phyloP scores from a whole-genome alignment of 2,113 vertebrate species.

The Pterocles burchelli region DNA sequence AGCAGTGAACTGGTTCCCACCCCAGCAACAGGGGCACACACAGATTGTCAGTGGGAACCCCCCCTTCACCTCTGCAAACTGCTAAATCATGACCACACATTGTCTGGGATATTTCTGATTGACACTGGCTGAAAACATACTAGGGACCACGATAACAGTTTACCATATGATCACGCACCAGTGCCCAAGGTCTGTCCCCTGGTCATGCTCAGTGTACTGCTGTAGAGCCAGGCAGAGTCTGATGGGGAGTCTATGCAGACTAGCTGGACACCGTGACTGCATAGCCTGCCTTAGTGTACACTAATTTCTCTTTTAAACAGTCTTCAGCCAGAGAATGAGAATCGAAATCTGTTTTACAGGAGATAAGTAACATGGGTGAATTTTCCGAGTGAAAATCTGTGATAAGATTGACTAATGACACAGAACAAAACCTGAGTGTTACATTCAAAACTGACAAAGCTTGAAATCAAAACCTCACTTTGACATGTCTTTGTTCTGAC shows the following conservation, averaged over 20 bases:
- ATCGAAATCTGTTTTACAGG: background rate
- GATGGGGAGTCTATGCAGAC: background rate
- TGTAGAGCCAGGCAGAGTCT: background rate
- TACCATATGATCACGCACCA: background rate
- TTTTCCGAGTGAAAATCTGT: background rate
- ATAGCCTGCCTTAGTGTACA: background rate
- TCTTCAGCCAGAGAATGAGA: background rate
- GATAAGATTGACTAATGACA: constrained; percentile 26
- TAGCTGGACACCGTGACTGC: background rate
- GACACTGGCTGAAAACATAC: background rate
- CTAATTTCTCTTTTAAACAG: background rate
- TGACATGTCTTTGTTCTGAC: constrained; percentile 7
- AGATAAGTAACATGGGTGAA: background rate
- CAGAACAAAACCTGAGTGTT: constrained; percentile 9
- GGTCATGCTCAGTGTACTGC: background rate
- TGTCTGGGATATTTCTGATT: background rate
- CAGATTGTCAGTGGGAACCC: background rate
- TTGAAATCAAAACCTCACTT: constrained; percentile 32
- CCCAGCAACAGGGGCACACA: fast-evolving
- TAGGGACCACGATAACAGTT: background rate
- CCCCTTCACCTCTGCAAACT: background rate
- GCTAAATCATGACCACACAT: background rate
- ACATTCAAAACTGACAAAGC: constrained; percentile 32
- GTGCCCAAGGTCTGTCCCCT: background rate
- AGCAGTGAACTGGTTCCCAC: background rate